Percentiles rank a stretch among this genome's conserved stretches.
phyloP scores from a whole-genome alignment of 2,888 invertebrate species.

The Cinara cedri region DNA sequence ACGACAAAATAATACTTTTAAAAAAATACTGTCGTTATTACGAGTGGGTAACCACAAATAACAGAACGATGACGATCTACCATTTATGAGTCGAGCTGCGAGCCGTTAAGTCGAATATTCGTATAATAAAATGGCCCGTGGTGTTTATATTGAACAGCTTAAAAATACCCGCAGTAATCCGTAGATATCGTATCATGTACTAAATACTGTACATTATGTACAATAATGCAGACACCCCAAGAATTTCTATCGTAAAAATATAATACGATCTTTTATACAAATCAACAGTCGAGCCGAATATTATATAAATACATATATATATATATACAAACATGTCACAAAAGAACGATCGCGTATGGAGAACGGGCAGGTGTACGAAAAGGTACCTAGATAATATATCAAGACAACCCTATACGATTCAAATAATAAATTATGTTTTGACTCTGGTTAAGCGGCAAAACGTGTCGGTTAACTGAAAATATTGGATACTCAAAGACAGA shows the following conservation, averaged over 20 bases:
- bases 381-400: slow-evolving; percentile 13
- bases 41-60: slow-evolving; percentile 19
- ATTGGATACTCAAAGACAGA: not conserved
- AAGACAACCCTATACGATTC: slow-evolving; percentile 20
- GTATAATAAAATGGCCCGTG: not conserved
- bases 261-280: slow-evolving; percentile 11
- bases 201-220: too few species aligned
- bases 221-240: slow-evolving; percentile 9
- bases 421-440: slow-evolving; percentile 53
- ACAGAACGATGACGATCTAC: slow-evolving; percentile 25
- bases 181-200: slow-evolving; percentile 33
- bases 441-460: slow-evolving; percentile 30
- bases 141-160: slow-evolving; percentile 29
- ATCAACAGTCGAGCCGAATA: slow-evolving; percentile 8
- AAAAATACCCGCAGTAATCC: slow-evolving; percentile 29
- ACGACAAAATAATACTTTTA: slow-evolving; percentile 11
- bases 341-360: slow-evolving; percentile 10
- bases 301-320: too few species aligned
- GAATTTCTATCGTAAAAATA: slow-evolving; percentile 31
- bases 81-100: slow-evolving; percentile 7
- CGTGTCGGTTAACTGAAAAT: slow-evolving; percentile 37
- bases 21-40: slow-evolving; percentile 21
- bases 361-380: slow-evolving; percentile 47
- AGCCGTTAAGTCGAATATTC: slow-evolving; percentile 9
- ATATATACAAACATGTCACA: not conserved